These are phyloP conservation scores for Dicrostonyx torquatus DNA, from an alignment of 2,797 vertebrate genomes.

Conservation along the genomic window DNA sequence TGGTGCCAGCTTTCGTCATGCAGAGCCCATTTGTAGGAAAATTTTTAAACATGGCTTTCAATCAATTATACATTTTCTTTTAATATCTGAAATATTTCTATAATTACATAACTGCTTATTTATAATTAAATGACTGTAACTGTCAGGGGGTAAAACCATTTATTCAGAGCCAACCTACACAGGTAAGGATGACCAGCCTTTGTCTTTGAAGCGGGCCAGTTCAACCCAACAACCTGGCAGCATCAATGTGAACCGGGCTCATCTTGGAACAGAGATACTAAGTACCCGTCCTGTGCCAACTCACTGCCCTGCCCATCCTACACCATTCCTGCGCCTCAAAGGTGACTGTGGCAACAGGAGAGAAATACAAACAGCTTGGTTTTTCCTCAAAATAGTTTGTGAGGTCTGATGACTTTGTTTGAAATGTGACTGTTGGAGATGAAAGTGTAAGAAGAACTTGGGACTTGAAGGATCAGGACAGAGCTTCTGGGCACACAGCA, in stretches of 20 bases:
- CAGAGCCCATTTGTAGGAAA: background rate
- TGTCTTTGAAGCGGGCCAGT: constrained; percentile 91
- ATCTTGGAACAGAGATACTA: constrained; percentile 82
- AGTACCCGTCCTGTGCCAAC: constrained; percentile 67
- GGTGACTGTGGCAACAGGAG: constrained; percentile 9
- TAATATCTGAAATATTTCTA: constrained; percentile 72
- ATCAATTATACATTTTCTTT: constrained; percentile 62
- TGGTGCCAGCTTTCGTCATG: background rate
- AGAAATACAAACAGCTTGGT: constrained; percentile 66
- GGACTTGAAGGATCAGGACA: constrained; percentile 15
- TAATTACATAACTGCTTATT: constrained; percentile 71
- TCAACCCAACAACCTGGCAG: constrained; percentile 89
- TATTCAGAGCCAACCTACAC: constrained; percentile 67
- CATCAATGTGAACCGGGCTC: constrained; percentile 87
- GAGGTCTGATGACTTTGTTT: constrained; percentile 41
- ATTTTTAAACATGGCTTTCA: constrained; percentile 60
- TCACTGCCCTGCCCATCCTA: constrained; percentile 70
- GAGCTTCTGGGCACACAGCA: constrained; percentile 28
- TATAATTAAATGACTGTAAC: constrained; percentile 75
- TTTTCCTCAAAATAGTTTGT: constrained; percentile 64
- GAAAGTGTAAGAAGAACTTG: constrained; percentile 66
- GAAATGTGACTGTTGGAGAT: constrained; percentile 37
- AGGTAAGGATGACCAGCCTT: constrained; percentile 66
- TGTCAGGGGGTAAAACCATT: constrained; percentile 50
- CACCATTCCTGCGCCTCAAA: constrained; percentile 54